Percentiles rank a stretch among this genome's conserved stretches.
phyloP scores from a whole-genome alignment of 2,888 invertebrate species.

The Ormia ochracea region DNA sequence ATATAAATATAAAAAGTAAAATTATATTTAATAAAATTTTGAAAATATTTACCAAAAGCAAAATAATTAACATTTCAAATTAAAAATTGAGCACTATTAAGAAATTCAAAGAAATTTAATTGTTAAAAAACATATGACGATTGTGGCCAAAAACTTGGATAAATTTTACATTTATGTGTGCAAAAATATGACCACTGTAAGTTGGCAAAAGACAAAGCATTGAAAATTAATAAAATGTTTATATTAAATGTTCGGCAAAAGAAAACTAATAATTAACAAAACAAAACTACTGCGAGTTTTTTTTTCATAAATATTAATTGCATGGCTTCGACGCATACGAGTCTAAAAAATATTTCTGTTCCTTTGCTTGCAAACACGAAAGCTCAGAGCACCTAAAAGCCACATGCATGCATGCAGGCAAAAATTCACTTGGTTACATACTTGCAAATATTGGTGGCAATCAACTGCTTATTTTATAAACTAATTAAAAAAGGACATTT shows the following conservation, averaged over 20 bases:
- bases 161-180: constrained; percentile 43
- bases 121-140: constrained; percentile 32
- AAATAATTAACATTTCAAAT: not conserved
- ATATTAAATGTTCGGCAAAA: not conserved
- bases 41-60: not conserved
- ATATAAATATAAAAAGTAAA: too few species aligned
- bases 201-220: constrained; percentile 10
- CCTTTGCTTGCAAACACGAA: not conserved
- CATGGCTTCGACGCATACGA: not conserved
- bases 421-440: not conserved
- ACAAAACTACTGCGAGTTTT: not conserved
- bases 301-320: not conserved
- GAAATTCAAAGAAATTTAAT: not conserved
- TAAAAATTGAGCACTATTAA: not conserved
- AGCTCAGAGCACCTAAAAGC: not conserved
- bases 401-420: not conserved
- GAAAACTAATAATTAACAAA: not conserved
- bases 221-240: not conserved
- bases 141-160: constrained; percentile 41
- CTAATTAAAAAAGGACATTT: not conserved
- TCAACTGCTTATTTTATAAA: constrained; percentile 9
- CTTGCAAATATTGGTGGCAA: not conserved
- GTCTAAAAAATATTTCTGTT: not conserved
- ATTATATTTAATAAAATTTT: too few species aligned
- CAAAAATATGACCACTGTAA: constrained; percentile 55